phyloP scores from a whole-genome alignment of 2,888 invertebrate species.

The Daptonema setosum region DNA sequence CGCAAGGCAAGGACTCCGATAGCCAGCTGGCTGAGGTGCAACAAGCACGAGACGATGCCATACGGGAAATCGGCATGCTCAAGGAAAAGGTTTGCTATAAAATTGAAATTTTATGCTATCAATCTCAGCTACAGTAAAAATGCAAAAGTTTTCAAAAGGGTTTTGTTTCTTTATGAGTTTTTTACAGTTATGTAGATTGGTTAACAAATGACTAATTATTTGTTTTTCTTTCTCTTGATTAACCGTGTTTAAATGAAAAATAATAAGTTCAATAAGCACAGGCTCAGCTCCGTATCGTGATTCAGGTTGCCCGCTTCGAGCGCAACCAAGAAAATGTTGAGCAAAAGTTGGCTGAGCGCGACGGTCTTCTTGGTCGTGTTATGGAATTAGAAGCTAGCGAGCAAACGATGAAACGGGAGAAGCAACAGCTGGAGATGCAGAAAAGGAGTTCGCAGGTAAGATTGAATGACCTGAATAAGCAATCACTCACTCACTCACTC shows the following conservation, averaged over 20 bases:
- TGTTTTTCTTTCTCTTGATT: background rate
- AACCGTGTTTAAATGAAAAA: background rate
- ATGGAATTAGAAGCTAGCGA: background rate
- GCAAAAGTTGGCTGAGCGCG: background rate
- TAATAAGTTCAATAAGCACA: background rate
- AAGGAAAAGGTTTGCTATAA: background rate
- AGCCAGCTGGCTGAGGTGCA: background rate
- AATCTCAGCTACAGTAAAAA: no score
- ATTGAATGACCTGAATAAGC: background rate
- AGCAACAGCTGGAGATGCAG: background rate
- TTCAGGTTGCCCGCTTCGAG: background rate
- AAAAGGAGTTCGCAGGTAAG: background rate
- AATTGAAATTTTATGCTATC: no score
- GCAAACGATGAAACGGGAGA: background rate
- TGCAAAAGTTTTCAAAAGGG: no score
- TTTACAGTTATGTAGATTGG: background rate
- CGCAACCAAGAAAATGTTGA: background rate
- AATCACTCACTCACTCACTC: no score
- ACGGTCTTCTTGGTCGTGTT: background rate
- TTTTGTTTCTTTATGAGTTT: background rate
- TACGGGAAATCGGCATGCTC: background rate
- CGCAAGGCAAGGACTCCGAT: background rate
- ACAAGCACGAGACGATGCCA: background rate
- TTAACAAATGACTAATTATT: background rate
- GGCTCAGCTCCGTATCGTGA: background rate